Percentiles rank a stretch among this genome's conserved stretches.
Conservation (phyloP, 2,113 vertebrate genomes). For the Onychostoma macrolepis region DNA sequence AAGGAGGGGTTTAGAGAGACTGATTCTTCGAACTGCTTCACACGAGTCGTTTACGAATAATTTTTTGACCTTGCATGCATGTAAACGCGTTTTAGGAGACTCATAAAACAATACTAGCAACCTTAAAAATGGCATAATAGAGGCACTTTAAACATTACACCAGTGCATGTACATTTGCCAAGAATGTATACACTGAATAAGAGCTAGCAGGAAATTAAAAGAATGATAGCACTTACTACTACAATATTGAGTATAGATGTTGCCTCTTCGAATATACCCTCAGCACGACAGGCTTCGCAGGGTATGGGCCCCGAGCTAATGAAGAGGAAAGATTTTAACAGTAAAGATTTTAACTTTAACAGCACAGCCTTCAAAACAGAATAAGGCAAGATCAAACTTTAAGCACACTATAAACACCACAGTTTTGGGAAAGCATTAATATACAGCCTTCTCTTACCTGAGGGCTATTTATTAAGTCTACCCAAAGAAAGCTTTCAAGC, state of each 20-base stretch:
- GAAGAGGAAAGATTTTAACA: slow-evolving; percentile 22
- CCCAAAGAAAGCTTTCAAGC: neutral
- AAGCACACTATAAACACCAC: neutral
- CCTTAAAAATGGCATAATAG: too few relatives aligned
- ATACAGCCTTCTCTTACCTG: neutral
- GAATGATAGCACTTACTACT: slow-evolving; percentile 79
- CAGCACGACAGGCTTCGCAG: slow-evolving; percentile 91
- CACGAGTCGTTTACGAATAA: too few relatives aligned
- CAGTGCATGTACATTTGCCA: neutral
- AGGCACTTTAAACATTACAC: neutral
- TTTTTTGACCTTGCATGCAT: too few relatives aligned
- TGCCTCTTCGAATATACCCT: slow-evolving; percentile 93
- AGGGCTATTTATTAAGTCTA: neutral
- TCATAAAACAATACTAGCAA: too few relatives aligned
- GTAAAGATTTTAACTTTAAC: neutral
- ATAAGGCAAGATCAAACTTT: neutral
- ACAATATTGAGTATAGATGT: slow-evolving; percentile 86
- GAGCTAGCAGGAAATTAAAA: neutral
- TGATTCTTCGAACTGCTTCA: too few relatives aligned
- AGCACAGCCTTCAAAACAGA: neutral
- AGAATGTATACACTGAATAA: neutral
- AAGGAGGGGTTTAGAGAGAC: too few relatives aligned
- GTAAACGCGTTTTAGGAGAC: too few relatives aligned
- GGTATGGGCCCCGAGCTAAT: slow-evolving; percentile 90
- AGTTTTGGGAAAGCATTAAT: neutral